These are phyloP conservation scores for Apotomis betuletana DNA, from an alignment of 2,888 invertebrate species.

Conservation along the genomic window DNA sequence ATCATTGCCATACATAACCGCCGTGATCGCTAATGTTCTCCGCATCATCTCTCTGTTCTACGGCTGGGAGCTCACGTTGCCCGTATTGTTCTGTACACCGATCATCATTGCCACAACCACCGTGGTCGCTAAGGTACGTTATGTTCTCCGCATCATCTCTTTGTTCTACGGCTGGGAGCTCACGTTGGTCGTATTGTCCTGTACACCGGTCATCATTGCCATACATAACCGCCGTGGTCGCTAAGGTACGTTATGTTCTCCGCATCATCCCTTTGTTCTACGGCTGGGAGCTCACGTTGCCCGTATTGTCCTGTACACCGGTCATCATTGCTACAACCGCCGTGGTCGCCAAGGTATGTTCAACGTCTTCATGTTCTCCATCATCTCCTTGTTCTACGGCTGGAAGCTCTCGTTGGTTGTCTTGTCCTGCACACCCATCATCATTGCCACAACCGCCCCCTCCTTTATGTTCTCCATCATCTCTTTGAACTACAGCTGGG, in stretches of 20 bases:
- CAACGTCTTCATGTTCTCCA: too few relatives aligned
- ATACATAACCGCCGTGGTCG: conserved; percentile 85
- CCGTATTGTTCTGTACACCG: conserved; percentile 90
- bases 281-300: conserved; percentile 94
- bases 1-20: conserved; percentile 87
- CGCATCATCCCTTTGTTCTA: conserved; percentile 85
- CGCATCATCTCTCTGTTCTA: conserved; percentile 85
- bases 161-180: conserved; percentile 93
- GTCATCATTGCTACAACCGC: conserved; percentile 89
- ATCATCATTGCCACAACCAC: too few relatives aligned
- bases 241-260: too few relatives aligned
- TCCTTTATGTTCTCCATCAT: conserved; percentile 50
- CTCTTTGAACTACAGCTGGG: conserved; percentile 92
- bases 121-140: too few relatives aligned
- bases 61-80: conserved; percentile 94
- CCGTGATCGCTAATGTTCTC: conserved; percentile 67
- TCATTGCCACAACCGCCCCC: conserved; percentile 88
- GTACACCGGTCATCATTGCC: conserved; percentile 89
- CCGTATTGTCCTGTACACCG: conserved; percentile 90
- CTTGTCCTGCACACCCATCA: conserved; percentile 89
- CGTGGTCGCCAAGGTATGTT: conserved; percentile 87
- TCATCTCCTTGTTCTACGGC: conserved; percentile 87
- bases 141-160: conserved; percentile 87
- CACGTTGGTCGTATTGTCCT: conserved; percentile 90
- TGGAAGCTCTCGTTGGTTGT: conserved; percentile 94